These are phyloP conservation scores for Montifringilla adamsi DNA, from an alignment of 2,113 vertebrate genomes.

Conservation along the genomic window DNA sequence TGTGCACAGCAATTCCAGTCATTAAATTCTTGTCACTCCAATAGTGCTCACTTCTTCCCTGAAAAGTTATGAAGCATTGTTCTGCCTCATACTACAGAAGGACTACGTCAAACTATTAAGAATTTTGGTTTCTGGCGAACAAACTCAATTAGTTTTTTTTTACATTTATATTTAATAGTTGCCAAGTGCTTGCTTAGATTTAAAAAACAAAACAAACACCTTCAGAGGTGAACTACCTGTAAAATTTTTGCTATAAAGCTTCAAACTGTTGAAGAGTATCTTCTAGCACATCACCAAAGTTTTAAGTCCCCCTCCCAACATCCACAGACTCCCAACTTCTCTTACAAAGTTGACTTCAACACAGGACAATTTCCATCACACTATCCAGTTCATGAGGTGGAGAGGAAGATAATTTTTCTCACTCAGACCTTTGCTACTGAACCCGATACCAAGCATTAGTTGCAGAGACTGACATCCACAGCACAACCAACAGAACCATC, in stretches of 20 bases:
- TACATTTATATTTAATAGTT: neutral
- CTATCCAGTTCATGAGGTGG: neutral
- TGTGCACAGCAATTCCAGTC: neutral
- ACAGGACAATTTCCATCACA: neutral
- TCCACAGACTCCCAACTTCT: neutral
- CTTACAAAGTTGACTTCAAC: neutral
- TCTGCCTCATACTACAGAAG: neutral
- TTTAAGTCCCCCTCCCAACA: neutral
- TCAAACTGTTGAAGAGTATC: neutral
- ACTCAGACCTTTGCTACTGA: neutral
- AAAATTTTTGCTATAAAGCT: neutral
- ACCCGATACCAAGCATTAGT: accelerated
- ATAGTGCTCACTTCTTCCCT: neutral
- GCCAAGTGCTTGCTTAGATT: neutral
- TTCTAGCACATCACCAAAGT: neutral
- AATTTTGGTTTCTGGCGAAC: neutral
- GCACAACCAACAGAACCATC: neutral
- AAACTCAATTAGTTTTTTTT: neutral
- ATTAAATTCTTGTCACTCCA: neutral
- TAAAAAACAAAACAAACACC: neutral
- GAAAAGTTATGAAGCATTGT: neutral
- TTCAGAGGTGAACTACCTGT: neutral
- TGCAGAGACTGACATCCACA: neutral
- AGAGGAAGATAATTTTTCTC: neutral
- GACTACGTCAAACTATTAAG: neutral